phyloP scores from a whole-genome alignment of 1,140 invertebrate species.

The Drosophila ogumai region DNA sequence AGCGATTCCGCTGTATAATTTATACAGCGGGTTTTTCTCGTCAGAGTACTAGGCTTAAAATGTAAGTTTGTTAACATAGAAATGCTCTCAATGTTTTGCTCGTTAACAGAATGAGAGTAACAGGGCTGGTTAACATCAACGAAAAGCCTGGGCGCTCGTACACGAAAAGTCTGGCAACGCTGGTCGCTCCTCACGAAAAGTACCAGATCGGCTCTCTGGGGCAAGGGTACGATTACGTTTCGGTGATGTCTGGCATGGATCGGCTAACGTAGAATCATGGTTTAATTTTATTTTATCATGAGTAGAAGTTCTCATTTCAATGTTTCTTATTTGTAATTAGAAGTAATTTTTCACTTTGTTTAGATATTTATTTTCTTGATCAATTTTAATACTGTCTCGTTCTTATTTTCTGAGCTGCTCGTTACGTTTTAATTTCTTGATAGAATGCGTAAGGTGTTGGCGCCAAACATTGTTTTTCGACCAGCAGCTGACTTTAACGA shows the following conservation, averaged over 20 bases:
- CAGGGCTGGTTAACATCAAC: too few relatives aligned
- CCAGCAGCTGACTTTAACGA: constrained; percentile 10
- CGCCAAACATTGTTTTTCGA: neutral
- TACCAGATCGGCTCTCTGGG: neutral
- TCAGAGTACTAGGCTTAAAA: too few relatives aligned
- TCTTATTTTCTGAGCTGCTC: neutral
- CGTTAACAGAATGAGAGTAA: too few relatives aligned
- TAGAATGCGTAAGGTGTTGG: neutral
- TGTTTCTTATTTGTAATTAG: neutral
- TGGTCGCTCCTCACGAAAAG: too few relatives aligned
- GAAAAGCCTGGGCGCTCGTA: too few relatives aligned
- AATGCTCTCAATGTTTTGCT: too few relatives aligned
- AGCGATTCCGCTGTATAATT: too few relatives aligned
- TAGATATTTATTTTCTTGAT: neutral
- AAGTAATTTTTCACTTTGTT: neutral
- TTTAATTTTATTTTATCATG: too few relatives aligned
- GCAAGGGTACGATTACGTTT: neutral
- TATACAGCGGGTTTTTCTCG: too few relatives aligned
- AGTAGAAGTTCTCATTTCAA: neutral
- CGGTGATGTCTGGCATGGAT: neutral
- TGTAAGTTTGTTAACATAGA: too few relatives aligned
- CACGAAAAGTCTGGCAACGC: too few relatives aligned
- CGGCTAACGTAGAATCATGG: too few relatives aligned
- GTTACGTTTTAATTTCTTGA: neutral
- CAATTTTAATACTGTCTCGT: neutral